Conservation (phyloP, 1,140 invertebrate genomes). For the Brachionus rotundiformis region DNA sequence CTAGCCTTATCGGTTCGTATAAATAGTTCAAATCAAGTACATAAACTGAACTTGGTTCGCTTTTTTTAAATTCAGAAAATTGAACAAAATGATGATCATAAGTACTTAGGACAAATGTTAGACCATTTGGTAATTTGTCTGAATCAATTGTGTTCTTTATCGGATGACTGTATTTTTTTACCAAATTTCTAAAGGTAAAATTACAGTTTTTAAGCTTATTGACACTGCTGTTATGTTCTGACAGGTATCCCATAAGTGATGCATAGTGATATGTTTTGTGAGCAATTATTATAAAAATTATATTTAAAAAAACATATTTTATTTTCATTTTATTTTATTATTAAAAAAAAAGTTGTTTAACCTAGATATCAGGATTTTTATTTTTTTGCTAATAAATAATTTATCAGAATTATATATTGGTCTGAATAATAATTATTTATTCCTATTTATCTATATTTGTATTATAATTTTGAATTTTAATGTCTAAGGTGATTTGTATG, state of each 20-base stretch:
- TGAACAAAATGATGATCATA: neutral
- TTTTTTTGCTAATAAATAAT: neutral
- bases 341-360: neutral
- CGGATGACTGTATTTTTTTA: slow-evolving; percentile 3
- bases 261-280: neutral
- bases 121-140: slow-evolving; percentile 11
- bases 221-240: neutral
- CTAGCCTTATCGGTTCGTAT: neutral
- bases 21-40: slow-evolving; percentile 10
- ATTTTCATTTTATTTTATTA: neutral
- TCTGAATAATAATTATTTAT: neutral
- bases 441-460: too few relatives aligned
- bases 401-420: too few relatives aligned
- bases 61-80: neutral
- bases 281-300: neutral
- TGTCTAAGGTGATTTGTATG: too few relatives aligned
- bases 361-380: neutral
- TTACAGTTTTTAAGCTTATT: neutral
- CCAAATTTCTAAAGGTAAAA: slow-evolving; percentile 1
- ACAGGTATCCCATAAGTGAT: slow-evolving; percentile 8
- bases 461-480: too few relatives aligned
- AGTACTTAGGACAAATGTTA: neutral
- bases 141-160: slow-evolving; percentile 1
- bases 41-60: neutral
- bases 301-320: neutral